Evolutionary conservation across 2,113 vertebrate species (phyloP).

Genomic region (Cinclus cinclus): DNA sequence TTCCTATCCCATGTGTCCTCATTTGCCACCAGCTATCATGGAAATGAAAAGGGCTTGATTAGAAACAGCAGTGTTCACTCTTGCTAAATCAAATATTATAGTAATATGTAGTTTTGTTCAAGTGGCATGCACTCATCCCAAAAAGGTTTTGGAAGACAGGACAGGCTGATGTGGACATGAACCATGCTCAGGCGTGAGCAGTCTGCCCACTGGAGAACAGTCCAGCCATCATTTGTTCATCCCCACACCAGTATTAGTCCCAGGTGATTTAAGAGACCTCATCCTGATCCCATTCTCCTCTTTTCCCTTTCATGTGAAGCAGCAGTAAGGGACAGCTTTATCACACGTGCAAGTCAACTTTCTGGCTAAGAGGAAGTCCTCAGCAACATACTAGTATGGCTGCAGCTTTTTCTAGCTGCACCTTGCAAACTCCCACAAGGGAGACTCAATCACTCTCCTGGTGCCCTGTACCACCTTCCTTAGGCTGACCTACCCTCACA

Average conservation of each 20-base stretch:
- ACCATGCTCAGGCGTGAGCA: background rate
- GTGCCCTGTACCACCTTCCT: background rate
- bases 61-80: background rate
- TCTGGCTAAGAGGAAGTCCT: background rate
- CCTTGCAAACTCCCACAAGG: background rate
- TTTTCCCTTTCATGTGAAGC: background rate
- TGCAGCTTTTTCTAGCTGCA: background rate
- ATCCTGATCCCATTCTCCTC: background rate
- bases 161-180: fast-evolving
- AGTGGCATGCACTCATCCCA: background rate
- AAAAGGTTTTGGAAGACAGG: background rate
- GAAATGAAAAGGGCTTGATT: background rate
- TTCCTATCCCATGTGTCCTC: background rate
- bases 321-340: background rate
- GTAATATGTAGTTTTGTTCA: background rate
- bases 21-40: background rate
- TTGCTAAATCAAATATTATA: background rate
- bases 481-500: background rate
- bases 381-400: background rate
- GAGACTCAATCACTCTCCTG: background rate
- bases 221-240: background rate
- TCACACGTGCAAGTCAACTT: background rate
- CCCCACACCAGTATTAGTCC: background rate
- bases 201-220: background rate
- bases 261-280: background rate